These are phyloP conservation scores for Alexandromys fortis DNA, from an alignment of 2,113 vertebrate genomes.

Conservation along the genomic window DNA sequence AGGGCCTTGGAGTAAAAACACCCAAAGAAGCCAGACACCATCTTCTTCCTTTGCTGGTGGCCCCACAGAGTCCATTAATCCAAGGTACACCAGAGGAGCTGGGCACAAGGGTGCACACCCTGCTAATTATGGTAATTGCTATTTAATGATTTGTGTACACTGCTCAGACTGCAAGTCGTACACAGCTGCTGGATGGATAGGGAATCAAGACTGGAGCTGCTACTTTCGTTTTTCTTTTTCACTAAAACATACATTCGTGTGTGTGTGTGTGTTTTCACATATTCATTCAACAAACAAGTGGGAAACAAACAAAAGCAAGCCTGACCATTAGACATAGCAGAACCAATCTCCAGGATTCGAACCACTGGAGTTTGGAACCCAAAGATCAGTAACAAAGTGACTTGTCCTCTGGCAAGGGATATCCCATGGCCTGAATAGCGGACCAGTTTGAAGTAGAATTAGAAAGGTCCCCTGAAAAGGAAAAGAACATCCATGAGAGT, in stretches of 20 bases:
- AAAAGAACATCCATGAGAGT: neutral
- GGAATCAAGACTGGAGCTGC: neutral
- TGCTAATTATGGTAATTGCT: slow-evolving; percentile 46
- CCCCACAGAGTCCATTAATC: neutral
- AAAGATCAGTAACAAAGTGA: neutral
- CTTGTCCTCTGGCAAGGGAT: neutral
- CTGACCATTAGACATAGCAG: neutral
- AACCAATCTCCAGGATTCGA: neutral
- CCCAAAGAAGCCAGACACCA: neutral
- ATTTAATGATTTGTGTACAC: slow-evolving; percentile 62
- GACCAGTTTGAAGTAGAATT: neutral
- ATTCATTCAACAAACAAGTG: neutral
- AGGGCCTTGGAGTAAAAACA: neutral
- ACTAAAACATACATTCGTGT: neutral
- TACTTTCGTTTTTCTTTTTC: neutral
- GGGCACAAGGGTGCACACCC: neutral
- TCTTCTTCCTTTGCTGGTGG: neutral
- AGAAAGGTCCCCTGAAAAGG: neutral
- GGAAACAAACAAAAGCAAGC: slow-evolving; percentile 1
- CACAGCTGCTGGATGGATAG: neutral
- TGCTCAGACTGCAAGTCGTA: slow-evolving; percentile 43
- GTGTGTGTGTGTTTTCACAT: neutral
- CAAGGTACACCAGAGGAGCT: neutral
- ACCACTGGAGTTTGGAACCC: slow-evolving; percentile 15
- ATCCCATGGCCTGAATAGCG: neutral